Conservation (phyloP, 2,888 invertebrate genomes). For the Perizoma flavofasciatum region DNA sequence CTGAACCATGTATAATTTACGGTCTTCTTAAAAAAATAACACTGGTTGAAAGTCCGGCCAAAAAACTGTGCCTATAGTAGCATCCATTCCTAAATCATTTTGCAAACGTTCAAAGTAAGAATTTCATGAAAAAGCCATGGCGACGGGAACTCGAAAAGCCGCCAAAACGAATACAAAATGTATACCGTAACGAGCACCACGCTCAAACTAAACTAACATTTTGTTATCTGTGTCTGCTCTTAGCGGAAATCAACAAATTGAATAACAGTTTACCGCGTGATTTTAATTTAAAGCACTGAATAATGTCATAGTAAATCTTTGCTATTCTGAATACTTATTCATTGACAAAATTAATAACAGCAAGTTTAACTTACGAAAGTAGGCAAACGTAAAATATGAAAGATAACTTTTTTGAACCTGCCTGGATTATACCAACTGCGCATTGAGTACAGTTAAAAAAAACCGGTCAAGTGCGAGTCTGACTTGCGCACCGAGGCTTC, state of each 20-base stretch:
- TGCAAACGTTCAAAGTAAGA: not conserved
- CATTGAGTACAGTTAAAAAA: too few species aligned
- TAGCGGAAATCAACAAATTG: constrained; percentile 52
- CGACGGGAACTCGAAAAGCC: constrained; percentile 42
- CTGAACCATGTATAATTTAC: too few species aligned
- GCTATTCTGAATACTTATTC: constrained; percentile 46
- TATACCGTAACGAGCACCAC: constrained; percentile 55
- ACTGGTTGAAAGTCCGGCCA: too few species aligned
- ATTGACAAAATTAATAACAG: constrained; percentile 35
- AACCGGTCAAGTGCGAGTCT: too few species aligned
- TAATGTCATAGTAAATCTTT: constrained; percentile 64
- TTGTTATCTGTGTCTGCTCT: constrained; percentile 32
- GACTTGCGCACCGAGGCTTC: too few species aligned
- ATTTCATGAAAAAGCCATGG: not conserved
- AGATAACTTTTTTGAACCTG: too few species aligned
- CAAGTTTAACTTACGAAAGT: not conserved
- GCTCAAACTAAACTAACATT: constrained; percentile 30
- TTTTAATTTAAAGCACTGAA: constrained; percentile 63
- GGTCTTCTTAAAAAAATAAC: too few species aligned
- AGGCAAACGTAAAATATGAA: not conserved
- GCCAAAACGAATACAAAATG: constrained; percentile 50
- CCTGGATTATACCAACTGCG: too few species aligned
- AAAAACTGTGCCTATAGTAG: not conserved
- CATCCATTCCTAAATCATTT: not conserved
- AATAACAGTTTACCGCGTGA: constrained; percentile 58